Evolutionary conservation across 2,113 vertebrate species (phyloP).

Genomic region (Myodes glareolus): DNA sequence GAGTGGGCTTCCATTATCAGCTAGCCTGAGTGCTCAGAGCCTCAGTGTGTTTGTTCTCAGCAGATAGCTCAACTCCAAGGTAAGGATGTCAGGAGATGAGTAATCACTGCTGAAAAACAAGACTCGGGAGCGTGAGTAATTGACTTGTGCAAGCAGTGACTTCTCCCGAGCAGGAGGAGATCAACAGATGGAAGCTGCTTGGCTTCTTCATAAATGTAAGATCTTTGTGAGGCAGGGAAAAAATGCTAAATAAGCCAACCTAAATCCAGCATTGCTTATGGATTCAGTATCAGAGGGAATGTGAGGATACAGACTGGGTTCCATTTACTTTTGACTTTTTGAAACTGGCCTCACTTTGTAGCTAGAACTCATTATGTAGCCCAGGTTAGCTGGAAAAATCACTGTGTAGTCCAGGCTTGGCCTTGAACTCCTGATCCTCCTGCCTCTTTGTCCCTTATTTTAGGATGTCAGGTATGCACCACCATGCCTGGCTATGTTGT

Average conservation of each 20-base stretch:
- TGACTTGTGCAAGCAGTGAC: slow-evolving; percentile 12
- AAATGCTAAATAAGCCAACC: slow-evolving; percentile 52
- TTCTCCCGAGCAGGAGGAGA: slow-evolving; percentile 32
- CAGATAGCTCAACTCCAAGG: background rate
- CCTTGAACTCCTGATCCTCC: background rate
- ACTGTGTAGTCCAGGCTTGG: background rate
- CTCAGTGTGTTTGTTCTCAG: background rate
- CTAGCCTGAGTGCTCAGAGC: background rate
- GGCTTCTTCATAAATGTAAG: slow-evolving; percentile 10
- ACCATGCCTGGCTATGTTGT: background rate
- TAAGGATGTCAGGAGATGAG: background rate
- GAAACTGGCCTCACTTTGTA: background rate
- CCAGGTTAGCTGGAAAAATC: background rate
- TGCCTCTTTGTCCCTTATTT: background rate
- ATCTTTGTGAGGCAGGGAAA: slow-evolving; percentile 40
- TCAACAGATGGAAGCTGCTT: slow-evolving; percentile 51
- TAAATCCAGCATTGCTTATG: background rate
- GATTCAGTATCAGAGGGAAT: background rate
- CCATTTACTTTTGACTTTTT: background rate
- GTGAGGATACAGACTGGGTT: background rate
- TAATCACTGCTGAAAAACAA: background rate
- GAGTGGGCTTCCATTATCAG: background rate
- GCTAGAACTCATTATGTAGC: background rate
- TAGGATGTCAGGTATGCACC: background rate
- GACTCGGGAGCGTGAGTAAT: background rate